A percentile compares a stretch with the other conserved stretches of the same genome.
These are phyloP conservation scores for Agrochola litura DNA, from an alignment of 2,888 invertebrate species.

Conservation along the genomic window DNA sequence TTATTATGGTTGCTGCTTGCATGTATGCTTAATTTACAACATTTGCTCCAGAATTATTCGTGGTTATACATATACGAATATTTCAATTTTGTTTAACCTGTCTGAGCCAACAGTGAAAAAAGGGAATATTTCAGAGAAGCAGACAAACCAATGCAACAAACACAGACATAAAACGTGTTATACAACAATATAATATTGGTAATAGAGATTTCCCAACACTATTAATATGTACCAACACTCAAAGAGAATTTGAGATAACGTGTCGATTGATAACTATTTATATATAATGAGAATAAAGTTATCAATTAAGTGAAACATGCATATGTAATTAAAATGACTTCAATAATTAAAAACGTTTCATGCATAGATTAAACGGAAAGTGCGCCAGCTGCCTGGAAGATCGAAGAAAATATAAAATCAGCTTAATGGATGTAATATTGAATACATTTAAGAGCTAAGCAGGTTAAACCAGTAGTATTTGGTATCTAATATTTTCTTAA, in stretches of 20 bases:
- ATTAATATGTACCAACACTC: background rate
- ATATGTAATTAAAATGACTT: slow-evolving; percentile 12
- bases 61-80: background rate
- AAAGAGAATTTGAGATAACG: slow-evolving; percentile 25
- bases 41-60: slow-evolving; percentile 8
- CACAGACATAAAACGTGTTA: background rate
- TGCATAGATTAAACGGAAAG: slow-evolving; percentile 28
- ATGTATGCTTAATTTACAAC: background rate
- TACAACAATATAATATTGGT: background rate
- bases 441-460: slow-evolving; percentile 67
- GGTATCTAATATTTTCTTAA: slow-evolving; percentile 64
- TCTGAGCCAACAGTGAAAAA: background rate
- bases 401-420: slow-evolving; percentile 60
- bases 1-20: background rate
- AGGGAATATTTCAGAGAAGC: background rate
- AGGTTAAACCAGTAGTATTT: slow-evolving; percentile 71
- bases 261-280: slow-evolving; percentile 13
- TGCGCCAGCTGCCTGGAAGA: slow-evolving; percentile 41
- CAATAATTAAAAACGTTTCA: slow-evolving; percentile 23
- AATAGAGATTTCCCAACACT: slow-evolving; percentile 8
- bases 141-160: background rate
- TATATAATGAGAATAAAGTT: slow-evolving; percentile 21
- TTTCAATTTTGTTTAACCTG: background rate
- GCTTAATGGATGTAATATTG: slow-evolving; percentile 61
- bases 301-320: slow-evolving; percentile 12